Percentiles rank a stretch among this genome's conserved stretches.
These are phyloP conservation scores for Eledona agricola DNA, from an alignment of 2,888 invertebrate species.

Conservation along the genomic window DNA sequence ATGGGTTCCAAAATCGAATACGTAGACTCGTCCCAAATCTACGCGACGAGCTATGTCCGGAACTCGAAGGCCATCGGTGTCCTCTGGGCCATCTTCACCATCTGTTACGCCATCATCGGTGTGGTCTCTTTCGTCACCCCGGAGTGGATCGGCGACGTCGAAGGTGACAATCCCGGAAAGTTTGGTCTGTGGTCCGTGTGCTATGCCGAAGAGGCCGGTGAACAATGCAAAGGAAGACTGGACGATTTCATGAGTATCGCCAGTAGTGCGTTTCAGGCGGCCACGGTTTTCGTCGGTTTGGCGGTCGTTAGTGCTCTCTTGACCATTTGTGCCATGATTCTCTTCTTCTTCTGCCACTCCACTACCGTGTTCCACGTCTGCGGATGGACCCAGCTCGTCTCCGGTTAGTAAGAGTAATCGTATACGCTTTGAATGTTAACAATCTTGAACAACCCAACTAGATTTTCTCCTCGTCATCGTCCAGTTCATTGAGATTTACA, in stretches of 20 bases:
- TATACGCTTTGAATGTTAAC: neutral
- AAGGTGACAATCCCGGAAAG: slow-evolving; percentile 87
- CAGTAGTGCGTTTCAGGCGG: slow-evolving; percentile 82
- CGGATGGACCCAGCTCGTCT: slow-evolving; percentile 94
- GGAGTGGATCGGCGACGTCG: slow-evolving; percentile 81
- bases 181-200: slow-evolving; percentile 94
- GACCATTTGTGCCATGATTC: slow-evolving; percentile 86
- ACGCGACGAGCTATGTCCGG: slow-evolving; percentile 89
- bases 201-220: slow-evolving; percentile 77
- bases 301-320: slow-evolving; percentile 86
- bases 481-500: no score
- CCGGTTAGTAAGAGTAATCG: slow-evolving; percentile 83
- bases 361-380: slow-evolving; percentile 93
- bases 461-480: no score
- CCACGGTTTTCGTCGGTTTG: slow-evolving; percentile 88
- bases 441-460: neutral
- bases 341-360: slow-evolving; percentile 93
- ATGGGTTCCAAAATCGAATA: slow-evolving; percentile 95
- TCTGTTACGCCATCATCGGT: slow-evolving; percentile 95
- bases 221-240: slow-evolving; percentile 85
- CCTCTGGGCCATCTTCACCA: slow-evolving; percentile 96
- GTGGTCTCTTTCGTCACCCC: slow-evolving; percentile 96
- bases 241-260: slow-evolving; percentile 82
- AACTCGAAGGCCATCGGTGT: slow-evolving; percentile 96
- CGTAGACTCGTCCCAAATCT: slow-evolving; percentile 89